Evolutionary conservation across 92 coral and sea anemone genomes (phyloP).

Genomic region (Palythoa caribaeorum): DNA sequence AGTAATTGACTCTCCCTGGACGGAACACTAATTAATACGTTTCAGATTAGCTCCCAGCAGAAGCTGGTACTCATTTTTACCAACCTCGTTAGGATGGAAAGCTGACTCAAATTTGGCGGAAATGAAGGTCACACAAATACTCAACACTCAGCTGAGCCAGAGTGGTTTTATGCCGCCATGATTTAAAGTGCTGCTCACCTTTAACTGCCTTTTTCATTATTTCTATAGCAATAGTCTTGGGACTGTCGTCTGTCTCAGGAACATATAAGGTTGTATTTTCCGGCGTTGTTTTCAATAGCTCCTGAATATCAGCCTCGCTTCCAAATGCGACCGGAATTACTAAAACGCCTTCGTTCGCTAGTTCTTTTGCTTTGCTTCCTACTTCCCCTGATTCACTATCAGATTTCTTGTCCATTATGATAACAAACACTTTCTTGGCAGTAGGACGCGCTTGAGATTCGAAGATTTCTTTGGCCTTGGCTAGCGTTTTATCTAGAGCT

Average conservation of each 20-base stretch:
- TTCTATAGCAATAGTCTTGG: conserved; percentile 62
- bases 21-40: too few relatives aligned
- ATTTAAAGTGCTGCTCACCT: conserved; percentile 45
- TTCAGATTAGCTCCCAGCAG: too few relatives aligned
- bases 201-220: conserved; percentile 65
- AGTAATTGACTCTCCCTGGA: too few relatives aligned
- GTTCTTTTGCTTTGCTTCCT: conserved; percentile 62
- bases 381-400: conserved; percentile 67
- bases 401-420: conserved; percentile 78
- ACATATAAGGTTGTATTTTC: conserved; percentile 57
- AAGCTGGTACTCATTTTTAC: too few relatives aligned
- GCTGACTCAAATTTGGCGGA: too few relatives aligned
- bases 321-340: conserved; percentile 83
- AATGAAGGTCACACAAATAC: too few relatives aligned
- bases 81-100: too few relatives aligned
- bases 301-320: conserved; percentile 72
- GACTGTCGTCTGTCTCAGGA: conserved; percentile 62
- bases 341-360: conserved; percentile 70
- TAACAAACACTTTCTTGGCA: conserved; percentile 80
- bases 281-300: conserved; percentile 62
- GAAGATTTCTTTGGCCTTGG: conserved; percentile 48
- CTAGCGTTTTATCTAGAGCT: conserved; percentile 52
- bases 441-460: conserved; percentile 57
- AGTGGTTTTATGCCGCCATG: neutral
- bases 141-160: too few relatives aligned